Evolutionary conservation across 2,888 invertebrate genomes (phyloP).

Genomic region (Eupithecia abbreviata): DNA sequence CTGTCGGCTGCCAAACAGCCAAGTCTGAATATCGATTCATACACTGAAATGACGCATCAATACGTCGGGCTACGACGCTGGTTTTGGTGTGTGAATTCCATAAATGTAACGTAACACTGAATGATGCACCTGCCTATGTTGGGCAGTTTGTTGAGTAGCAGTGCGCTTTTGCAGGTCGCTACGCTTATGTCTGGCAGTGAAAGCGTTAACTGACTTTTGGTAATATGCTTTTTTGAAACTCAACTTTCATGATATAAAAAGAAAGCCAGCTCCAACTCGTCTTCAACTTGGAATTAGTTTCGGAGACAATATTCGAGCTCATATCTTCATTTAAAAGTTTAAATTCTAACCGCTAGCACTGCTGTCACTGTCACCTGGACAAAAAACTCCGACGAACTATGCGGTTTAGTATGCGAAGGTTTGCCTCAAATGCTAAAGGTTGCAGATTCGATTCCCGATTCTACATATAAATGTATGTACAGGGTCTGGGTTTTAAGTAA

Average conservation of each 20-base stretch:
- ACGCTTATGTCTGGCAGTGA: neutral
- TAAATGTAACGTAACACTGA: neutral
- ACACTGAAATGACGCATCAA: neutral
- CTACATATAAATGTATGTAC: no score
- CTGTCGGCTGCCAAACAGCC: neutral
- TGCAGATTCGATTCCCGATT: no score
- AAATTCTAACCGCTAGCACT: neutral
- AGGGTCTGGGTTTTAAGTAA: no score
- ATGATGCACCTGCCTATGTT: neutral
- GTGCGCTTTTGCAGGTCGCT: neutral
- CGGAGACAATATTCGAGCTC: slow-evolving; percentile 1
- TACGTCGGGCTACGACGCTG: neutral
- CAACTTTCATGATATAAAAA: neutral
- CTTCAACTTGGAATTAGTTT: slow-evolving; percentile 2
- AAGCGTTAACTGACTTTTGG: neutral
- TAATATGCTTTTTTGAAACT: neutral
- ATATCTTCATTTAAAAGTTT: neutral
- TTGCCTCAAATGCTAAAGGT: no score
- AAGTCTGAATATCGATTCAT: neutral
- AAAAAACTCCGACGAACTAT: neutral
- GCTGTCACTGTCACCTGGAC: neutral
- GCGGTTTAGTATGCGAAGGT: neutral
- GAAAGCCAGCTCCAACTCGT: neutral
- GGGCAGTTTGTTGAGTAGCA: neutral
- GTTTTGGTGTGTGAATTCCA: neutral